phyloP scores from a whole-genome alignment of 2,888 invertebrate species.

The Capitulum mitella region DNA sequence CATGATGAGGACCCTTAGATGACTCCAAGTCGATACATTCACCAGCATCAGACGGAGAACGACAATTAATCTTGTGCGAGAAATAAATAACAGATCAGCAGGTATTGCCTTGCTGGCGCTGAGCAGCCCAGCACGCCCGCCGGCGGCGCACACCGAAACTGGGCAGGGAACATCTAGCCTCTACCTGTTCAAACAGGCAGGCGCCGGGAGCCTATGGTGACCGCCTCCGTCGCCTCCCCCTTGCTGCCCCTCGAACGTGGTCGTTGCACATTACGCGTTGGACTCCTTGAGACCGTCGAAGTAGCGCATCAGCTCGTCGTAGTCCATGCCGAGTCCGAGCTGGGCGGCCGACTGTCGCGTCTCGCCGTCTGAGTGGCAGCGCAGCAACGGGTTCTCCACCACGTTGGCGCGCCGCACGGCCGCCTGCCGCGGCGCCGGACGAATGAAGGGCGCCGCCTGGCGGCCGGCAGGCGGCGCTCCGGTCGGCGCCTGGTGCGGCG shows the following conservation, averaged over 20 bases:
- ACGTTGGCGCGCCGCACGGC: slow-evolving; percentile 77
- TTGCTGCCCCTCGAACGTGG: too few species aligned
- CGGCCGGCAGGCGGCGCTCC: slow-evolving; percentile 33
- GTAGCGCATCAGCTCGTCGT: slow-evolving; percentile 95
- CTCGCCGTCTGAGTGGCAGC: slow-evolving; percentile 43
- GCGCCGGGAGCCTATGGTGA: background rate
- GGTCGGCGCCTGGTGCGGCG: slow-evolving; percentile 33
- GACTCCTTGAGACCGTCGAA: slow-evolving; percentile 94
- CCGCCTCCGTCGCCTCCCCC: too few species aligned
- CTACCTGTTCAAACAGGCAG: too few species aligned
- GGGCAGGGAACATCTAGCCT: background rate
- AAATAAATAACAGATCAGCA: background rate
- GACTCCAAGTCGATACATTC: background rate
- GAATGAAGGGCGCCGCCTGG: slow-evolving; percentile 33
- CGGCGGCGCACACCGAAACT: background rate
- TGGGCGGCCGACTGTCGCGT: slow-evolving; percentile 41
- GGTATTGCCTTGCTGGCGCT: background rate
- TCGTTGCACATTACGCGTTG: too few species aligned
- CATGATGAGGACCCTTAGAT: background rate
- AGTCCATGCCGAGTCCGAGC: slow-evolving; percentile 61
- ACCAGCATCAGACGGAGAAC: background rate
- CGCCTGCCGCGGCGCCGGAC: slow-evolving; percentile 38
- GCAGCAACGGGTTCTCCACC: slow-evolving; percentile 80
- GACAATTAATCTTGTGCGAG: background rate
- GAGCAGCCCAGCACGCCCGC: background rate